Base-by-base conservation (phyloP, 1,140 invertebrate species). In the Pseudobourletiella spinata region DNA sequence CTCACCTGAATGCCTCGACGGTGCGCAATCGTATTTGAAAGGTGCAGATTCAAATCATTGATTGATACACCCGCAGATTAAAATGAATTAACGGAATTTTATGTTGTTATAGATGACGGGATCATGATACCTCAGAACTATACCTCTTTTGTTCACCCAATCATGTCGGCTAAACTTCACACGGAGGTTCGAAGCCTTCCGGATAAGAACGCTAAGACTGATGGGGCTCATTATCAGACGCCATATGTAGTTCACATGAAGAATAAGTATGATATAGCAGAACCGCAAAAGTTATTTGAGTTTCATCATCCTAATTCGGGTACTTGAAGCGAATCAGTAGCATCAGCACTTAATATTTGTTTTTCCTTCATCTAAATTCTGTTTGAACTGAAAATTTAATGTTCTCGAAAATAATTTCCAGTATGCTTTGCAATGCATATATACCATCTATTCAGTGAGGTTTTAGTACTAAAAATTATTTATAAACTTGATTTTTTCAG, bases 1-100 rank as follows among this genome's bases (percentile, higher is more conserved):
- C 1, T 96, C 92, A 1, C 97, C 97, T 0, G 97, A 99, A 77
- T 99, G 96, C 78, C 80, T 99, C 15, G 94, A 99, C 80, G 94
- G 95, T 4, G 93, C 92, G 15, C 85, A 93, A 70, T 82, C 85
- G 43, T 87, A 94, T 67, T 76, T 98, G 0, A 94, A 91, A 79
- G 82, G 84, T 85, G 29, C 57, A 42, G 25, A 42, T 59, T 32
- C 28, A 39, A 35, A 2, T 11, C 20, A 39, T 61, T 42, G 15
- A 28, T 20, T 43, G 44, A 29, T 43, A 63, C 61, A 66, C 42
- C 59, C 28, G 50, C 50, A 46, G 15, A 43, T 42, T 43, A 61
- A 26, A 43, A n/a, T 24, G n/a, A n/a, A 39, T 39, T 39, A 11
- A 39, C 32, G n/a, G n/a, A 39, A 39, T 39, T 26, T 29, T 39